These are phyloP conservation scores for Crotalus helleri DNA, from an alignment of 2,113 vertebrate species.

Conservation along the genomic window DNA sequence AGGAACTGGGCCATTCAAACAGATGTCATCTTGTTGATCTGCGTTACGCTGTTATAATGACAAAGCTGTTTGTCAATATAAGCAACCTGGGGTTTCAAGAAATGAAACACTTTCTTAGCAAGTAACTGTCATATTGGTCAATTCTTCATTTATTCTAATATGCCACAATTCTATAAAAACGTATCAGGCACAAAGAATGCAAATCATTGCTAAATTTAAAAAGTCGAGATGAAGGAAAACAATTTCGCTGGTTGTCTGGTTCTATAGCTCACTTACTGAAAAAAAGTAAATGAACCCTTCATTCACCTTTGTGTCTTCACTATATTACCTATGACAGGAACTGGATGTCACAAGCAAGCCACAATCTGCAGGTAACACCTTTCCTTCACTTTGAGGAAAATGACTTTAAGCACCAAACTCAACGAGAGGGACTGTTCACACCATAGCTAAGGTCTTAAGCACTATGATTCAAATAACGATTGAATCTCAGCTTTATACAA, in stretches of 20 bases:
- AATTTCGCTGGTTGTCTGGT: not conserved
- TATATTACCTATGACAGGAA: not conserved
- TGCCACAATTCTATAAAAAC: constrained; percentile 45
- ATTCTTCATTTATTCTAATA: constrained; percentile 15
- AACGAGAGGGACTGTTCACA: not conserved
- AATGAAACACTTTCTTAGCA: not conserved
- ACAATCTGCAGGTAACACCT: not conserved
- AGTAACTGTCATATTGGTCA: constrained; percentile 28
- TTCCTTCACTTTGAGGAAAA: not conserved
- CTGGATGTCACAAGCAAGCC: not conserved
- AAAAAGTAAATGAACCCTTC: not conserved
- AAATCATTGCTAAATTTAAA: not conserved
- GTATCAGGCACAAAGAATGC: not conserved
- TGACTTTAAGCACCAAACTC: not conserved
- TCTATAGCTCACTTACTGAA: not conserved
- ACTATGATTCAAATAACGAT: not conserved
- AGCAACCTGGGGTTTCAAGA: constrained; percentile 18
- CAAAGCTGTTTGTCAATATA: not conserved
- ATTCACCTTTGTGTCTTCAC: not conserved
- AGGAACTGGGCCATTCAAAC: not conserved
- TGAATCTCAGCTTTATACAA: accelerated
- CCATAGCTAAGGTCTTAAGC: constrained; percentile 6
- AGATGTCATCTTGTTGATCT: not conserved
- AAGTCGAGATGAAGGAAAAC: not conserved
- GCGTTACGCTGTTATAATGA: not conserved